Evolutionary conservation across 2,888 invertebrate species (phyloP), one percentile per base, ranked within the genome.

Genomic region (Monopis laevigella): DNA sequence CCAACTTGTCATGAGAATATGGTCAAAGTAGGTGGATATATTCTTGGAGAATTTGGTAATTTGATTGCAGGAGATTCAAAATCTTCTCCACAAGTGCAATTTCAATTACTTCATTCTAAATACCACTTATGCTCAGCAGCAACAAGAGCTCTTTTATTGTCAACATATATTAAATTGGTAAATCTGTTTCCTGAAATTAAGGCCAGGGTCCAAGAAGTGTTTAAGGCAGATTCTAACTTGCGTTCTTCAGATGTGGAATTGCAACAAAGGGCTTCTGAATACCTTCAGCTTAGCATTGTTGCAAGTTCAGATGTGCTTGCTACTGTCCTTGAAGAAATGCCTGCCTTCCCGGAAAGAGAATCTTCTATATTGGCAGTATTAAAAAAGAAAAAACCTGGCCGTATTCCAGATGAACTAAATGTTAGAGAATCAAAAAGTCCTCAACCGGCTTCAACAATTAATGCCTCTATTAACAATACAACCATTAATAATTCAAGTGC

Each of bases 1-100:
- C 98, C 98, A 13, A 98, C 99, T 17, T 99, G 99, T 62, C 99
- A 99, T 69, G 99, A 99, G 77, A 99, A 99, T 70, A 99, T 99
- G 99, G 98, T 99, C 1, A 99, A 99, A 86, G 99, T 99, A 42
- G 98, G 98, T 46, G 99, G 98, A 41, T 99, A 99, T 60, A 98
- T 99, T 56, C 85, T 99, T 46, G 99, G 99, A 46, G 98, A 99
- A 77, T 99, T 99, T 80, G 99, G 99, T 41, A 99, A 99, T 82
- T 85, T 99, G 46, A 99, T 99, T 65, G 99, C 99, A 53, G 99
- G 99, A 11, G 99, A 99, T 72, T 93, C 95, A 46, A 86, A 98
- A 44, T 99, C 98, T 35, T 96, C 98, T 42, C 98, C 99, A 6
- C 84, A 91, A 58, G 96, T 99, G 48, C 99, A 99, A 75, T 99